Evolutionary conservation across 2,113 vertebrate genomes (phyloP).

Genomic region (Eolophus roseicapilla): DNA sequence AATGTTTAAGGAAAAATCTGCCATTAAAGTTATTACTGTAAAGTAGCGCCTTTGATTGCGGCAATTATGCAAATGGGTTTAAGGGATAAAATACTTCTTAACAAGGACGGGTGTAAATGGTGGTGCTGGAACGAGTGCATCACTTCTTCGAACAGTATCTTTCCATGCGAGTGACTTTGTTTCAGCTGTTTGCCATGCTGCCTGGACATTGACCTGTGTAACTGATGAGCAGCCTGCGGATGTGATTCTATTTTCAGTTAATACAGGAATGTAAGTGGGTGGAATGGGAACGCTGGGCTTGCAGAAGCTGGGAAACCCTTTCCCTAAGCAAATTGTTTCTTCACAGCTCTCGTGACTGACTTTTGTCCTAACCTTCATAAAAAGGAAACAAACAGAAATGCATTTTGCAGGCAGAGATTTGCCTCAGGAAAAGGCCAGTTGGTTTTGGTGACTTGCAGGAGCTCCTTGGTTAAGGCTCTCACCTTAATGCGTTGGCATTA

Average conservation of each 20-base stretch:
- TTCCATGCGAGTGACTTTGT: background rate
- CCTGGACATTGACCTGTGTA: background rate
- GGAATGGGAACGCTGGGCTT: slow-evolving; percentile 55
- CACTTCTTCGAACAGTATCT: background rate
- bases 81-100: slow-evolving; percentile 26
- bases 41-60: slow-evolving; percentile 45
- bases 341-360: slow-evolving; percentile 3
- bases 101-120: background rate
- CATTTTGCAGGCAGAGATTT: background rate
- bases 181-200: background rate
- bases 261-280: slow-evolving; percentile 58
- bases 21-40: slow-evolving; percentile 47
- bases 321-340: slow-evolving; percentile 44
- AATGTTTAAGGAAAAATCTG: slow-evolving; percentile 40
- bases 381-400: slow-evolving; percentile 44
- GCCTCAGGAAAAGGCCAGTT: background rate
- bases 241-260: slow-evolving; percentile 45
- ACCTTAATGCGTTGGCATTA: fast-evolving
- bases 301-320: slow-evolving; percentile 55
- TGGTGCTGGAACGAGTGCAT: background rate
- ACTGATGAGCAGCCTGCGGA: background rate
- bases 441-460: background rate
- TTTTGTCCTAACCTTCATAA: slow-evolving; percentile 10
- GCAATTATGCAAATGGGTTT: slow-evolving; percentile 61
- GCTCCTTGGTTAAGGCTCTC: background rate